Evolutionary conservation across 2,113 vertebrate species (phyloP).

Genomic region (Macquaria australasica): DNA sequence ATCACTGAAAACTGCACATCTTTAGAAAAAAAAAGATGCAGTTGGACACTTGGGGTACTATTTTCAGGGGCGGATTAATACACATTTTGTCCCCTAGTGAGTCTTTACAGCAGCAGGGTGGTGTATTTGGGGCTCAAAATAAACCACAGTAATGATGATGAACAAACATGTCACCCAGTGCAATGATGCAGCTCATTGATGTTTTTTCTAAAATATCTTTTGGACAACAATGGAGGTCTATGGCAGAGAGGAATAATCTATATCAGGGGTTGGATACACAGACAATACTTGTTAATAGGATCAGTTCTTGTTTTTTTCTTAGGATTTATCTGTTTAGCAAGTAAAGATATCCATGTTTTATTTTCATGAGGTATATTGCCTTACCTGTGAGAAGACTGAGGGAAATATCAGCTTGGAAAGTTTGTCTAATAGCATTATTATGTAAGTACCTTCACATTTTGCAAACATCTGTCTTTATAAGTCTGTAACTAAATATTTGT

Average conservation of each 20-base stretch:
- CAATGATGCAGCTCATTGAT: too few species aligned
- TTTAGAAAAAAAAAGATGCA: not conserved
- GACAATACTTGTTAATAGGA: not conserved
- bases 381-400: constrained; percentile 35
- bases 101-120: not conserved
- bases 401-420: constrained; percentile 30
- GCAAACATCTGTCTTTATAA: not conserved
- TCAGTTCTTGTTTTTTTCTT: not conserved
- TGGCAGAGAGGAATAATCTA: too few species aligned
- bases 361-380: constrained; percentile 34
- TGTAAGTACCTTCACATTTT: constrained; percentile 51
- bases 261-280: too few species aligned
- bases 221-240: too few species aligned
- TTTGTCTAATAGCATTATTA: not conserved
- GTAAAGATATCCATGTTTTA: constrained; percentile 1
- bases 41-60: not conserved
- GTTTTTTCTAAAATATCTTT: too few species aligned
- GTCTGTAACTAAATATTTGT: not conserved
- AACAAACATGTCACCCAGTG: too few species aligned
- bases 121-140: too few species aligned
- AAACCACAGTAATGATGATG: too few species aligned
- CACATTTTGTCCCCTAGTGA: not conserved
- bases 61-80: not conserved
- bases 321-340: not conserved
- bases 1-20: not conserved